phyloP scores from a whole-genome alignment of 2,797 vertebrate genomes.

The Aldrovandia affinis region DNA sequence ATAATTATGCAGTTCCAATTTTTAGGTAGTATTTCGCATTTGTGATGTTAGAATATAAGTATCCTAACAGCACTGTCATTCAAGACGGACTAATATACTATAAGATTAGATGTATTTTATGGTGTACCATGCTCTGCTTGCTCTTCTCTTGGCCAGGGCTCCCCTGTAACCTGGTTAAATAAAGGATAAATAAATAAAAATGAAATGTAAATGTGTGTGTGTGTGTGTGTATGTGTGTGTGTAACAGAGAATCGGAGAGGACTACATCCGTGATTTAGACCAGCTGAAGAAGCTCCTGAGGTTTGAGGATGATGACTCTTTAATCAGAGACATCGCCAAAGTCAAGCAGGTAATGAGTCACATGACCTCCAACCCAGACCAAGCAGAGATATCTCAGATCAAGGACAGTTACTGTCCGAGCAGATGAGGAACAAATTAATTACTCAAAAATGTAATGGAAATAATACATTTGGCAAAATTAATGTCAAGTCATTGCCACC shows the following conservation, averaged over 20 bases:
- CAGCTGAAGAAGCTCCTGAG: slow-evolving; percentile 83
- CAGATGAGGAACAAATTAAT: too few species aligned
- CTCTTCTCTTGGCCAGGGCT: too few species aligned
- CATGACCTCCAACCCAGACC: not conserved
- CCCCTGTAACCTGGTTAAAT: too few species aligned
- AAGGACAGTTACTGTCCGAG: too few species aligned
- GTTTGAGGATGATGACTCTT: slow-evolving; percentile 81
- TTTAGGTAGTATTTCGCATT: not conserved
- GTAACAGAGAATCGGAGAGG: slow-evolving; percentile 86
- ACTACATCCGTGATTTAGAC: slow-evolving; percentile 84
- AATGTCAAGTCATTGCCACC: too few species aligned
- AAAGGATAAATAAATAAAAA: too few species aligned
- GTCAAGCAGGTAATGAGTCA: slow-evolving; percentile 81
- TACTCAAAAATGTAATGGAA: too few species aligned
- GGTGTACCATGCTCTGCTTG: too few species aligned
- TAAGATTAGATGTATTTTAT: slow-evolving; percentile 35
- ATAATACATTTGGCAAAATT: too few species aligned
- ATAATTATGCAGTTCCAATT: not conserved
- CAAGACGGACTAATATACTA: not conserved
- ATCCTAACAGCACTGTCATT: not conserved
- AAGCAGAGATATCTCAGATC: too few species aligned
- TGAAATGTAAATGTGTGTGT: not conserved
- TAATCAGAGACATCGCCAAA: slow-evolving; percentile 87
- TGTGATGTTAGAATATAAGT: not conserved
- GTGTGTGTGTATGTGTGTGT: not conserved